A percentile compares a stretch with the other conserved stretches of the same genome.
Evolutionary conservation across 2,113 vertebrate species (phyloP).

Genomic region (Coreoperca whiteheadi): DNA sequence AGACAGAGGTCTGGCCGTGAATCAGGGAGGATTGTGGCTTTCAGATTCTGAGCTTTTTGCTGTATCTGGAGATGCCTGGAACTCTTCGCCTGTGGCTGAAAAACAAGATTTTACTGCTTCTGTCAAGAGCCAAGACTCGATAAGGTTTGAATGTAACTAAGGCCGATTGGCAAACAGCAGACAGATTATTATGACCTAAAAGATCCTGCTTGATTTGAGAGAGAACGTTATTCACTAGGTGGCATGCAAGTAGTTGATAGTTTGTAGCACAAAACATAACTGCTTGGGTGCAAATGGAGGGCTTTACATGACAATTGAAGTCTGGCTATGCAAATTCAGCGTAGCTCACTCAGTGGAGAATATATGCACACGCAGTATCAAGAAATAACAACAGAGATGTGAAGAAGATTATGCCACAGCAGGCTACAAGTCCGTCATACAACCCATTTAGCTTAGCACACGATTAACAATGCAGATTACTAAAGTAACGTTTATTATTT

Average conservation of each 20-base stretch:
- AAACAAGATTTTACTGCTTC: slow-evolving; percentile 30
- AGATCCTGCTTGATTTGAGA: neutral
- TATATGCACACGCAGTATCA: neutral
- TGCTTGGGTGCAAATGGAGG: neutral
- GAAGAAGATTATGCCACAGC: no score
- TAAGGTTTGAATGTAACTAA: neutral
- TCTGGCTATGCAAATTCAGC: neutral
- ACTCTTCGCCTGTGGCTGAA: neutral
- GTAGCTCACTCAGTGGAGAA: neutral
- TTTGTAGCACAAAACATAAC: slow-evolving; percentile 1
- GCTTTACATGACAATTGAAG: neutral
- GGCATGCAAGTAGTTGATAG: neutral
- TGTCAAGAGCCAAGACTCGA: slow-evolving; percentile 20
- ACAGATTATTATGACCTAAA: slow-evolving; percentile 5
- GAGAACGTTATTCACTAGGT: neutral
- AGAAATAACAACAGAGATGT: neutral
- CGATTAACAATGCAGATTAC: neutral
- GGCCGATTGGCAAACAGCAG: neutral
- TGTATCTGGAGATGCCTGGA: neutral
- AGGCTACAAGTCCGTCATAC: neutral
- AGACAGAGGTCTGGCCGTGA: slow-evolving; percentile 46
- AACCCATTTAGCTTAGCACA: no score
- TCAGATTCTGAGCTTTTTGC: neutral
- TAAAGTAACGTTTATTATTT: no score
- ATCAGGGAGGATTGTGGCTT: slow-evolving; percentile 25